Percentiles rank a stretch among this genome's conserved stretches.
Evolutionary conservation across 2,797 vertebrate genomes (phyloP).

Genomic region (Anolis apletophallus): DNA sequence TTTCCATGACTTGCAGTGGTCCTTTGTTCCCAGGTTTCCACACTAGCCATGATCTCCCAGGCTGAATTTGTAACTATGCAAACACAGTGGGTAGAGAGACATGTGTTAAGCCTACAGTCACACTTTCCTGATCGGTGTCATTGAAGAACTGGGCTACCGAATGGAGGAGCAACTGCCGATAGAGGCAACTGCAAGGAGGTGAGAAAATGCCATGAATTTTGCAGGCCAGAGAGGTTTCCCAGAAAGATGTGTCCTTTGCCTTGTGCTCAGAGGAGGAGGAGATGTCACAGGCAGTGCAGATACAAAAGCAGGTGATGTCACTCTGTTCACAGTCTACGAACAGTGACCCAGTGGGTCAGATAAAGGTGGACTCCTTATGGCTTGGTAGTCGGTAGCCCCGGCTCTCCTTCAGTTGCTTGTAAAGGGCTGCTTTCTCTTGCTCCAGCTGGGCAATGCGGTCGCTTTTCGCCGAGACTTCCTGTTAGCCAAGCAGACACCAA

Average conservation of each 20-base stretch:
- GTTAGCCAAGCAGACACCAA: constrained; percentile 5
- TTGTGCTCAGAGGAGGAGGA: not conserved
- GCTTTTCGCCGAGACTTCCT: constrained; percentile 59
- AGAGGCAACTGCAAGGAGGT: not conserved
- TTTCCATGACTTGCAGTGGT: not conserved
- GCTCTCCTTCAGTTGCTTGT: constrained; percentile 39
- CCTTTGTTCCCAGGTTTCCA: not conserved
- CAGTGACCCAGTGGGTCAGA: not conserved
- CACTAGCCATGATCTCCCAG: not conserved
- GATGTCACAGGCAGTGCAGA: not conserved
- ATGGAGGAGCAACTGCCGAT: not conserved
- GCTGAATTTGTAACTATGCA: not conserved
- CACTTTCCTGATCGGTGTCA: not conserved
- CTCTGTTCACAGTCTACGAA: not conserved
- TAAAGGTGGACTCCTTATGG: constrained; percentile 30
- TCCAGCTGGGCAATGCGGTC: constrained; percentile 49
- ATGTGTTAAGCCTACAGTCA: not conserved
- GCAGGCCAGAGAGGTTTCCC: not conserved
- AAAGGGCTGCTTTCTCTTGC: constrained; percentile 26
- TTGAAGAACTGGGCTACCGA: not conserved
- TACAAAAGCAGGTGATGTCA: not conserved
- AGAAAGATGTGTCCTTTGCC: not conserved
- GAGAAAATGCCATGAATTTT: not conserved
- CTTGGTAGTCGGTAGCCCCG: constrained; percentile 33
- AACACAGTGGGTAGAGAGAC: not conserved